Percentiles rank a stretch among this genome's conserved stretches.
Conservation (phyloP, 2,888 invertebrate species). For the Platerodrilus igneus region DNA sequence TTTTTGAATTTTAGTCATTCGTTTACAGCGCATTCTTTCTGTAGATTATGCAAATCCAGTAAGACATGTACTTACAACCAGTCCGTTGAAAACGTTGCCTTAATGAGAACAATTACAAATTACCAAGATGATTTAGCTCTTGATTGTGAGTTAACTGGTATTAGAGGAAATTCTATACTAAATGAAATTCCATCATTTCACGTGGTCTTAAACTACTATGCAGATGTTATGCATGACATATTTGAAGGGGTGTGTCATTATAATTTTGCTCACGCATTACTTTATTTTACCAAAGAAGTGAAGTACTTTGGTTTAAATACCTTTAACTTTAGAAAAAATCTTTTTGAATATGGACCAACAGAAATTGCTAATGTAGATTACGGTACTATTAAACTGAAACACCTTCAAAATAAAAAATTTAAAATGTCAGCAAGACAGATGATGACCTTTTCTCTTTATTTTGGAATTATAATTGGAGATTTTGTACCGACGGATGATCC, state of each 20-base stretch:
- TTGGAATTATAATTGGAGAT: slow-evolving; percentile 30
- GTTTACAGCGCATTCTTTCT: no score
- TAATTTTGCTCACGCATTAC: slow-evolving; percentile 11
- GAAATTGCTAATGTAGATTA: slow-evolving; percentile 16
- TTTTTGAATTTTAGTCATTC: no score
- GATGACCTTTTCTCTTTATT: slow-evolving; percentile 24
- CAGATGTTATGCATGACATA: slow-evolving; percentile 19
- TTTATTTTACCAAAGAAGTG: slow-evolving; percentile 14
- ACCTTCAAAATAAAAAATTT: slow-evolving; percentile 12
- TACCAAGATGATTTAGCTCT: slow-evolving; percentile 21
- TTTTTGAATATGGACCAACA: slow-evolving; percentile 17
- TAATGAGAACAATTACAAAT: slow-evolving; percentile 24
- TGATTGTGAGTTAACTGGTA: slow-evolving; percentile 16
- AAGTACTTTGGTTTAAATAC: slow-evolving; percentile 16
- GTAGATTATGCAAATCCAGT: no score
- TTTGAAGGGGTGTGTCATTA: no score
- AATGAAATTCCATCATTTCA: no score
- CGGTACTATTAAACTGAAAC: no score
- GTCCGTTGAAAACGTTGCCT: slow-evolving; percentile 13
- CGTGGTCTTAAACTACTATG: slow-evolving; percentile 14
- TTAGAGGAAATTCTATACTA: slow-evolving; percentile 15
- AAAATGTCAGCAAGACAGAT: slow-evolving; percentile 25
- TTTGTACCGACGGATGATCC: slow-evolving; percentile 24
- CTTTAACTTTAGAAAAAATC: slow-evolving; percentile 17
- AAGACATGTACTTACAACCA: slow-evolving; percentile 10